Evolutionary conservation across 2,797 vertebrate species (phyloP), one percentile per base, ranked within the genome.

Genomic region (Syngnathus rostellatus): DNA sequence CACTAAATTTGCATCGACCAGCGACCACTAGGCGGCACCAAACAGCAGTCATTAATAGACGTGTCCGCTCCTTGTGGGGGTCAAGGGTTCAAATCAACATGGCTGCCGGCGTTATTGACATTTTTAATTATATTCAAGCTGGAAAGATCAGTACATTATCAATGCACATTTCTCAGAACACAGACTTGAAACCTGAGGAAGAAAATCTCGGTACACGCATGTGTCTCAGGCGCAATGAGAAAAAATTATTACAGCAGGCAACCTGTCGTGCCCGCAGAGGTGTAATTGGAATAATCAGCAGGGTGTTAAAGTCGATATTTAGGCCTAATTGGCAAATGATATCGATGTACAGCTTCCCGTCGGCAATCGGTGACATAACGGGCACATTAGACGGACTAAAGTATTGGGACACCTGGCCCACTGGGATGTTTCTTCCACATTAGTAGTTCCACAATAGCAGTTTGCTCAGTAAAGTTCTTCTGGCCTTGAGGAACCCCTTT

Each of bases 241-340:
- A 23, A 23, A 23, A 23, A 81, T 72, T 80, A 85, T 80, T 25
- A 59, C 50, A 72, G 64, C 63, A 46, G 48, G 68, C 50, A 55
- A 61, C 21, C 14, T 68, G 38, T 64, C 55, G 69, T 59, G 72
- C n/a, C 54, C 59, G 70, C 65, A 72, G 69, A 73, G 74, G 76
- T 77, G 77, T 82, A 83, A 84, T 79, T 81, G 76, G 72, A 77
- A 84, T 57, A 79, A 83, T 83, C 77, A 75, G 65, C 75, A 65
- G 70, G 78, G 48, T 66, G 50, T 17, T 1, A 46, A 62, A 67
- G 65, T 61, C 70, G 75, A 80, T 73, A 72, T 73, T 69, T 72
- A 64, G 67, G 65, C 64, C 70, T 84, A 83, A 84, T 85, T 84
- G 78, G 73, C 66, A 63, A 78, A 74, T 73, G 73, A 79, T 77